A percentile compares a stretch with the other conserved stretches of the same genome.
Conservation (phyloP, 1,140 invertebrate species). For the Agrypnia vestita region DNA sequence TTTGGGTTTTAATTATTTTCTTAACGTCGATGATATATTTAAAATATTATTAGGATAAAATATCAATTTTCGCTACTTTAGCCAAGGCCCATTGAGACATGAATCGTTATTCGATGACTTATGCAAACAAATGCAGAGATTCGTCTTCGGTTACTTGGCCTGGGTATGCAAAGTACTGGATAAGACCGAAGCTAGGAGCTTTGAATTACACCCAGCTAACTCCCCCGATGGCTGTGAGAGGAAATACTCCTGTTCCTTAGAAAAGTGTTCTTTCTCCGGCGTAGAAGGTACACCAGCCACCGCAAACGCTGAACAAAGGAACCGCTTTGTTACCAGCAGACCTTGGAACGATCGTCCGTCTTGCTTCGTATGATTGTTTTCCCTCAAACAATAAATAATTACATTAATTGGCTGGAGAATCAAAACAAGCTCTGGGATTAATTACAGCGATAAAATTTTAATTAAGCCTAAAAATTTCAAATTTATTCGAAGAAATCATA, state of each 20-base stretch:
- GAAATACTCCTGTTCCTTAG: neutral
- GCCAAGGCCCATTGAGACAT: slow-evolving; percentile 1
- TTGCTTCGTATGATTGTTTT: slow-evolving; percentile 40
- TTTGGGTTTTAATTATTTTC: too few relatives aligned
- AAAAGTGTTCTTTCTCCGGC: neutral
- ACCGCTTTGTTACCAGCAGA: slow-evolving; percentile 10
- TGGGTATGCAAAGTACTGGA: neutral
- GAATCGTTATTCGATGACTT: slow-evolving; percentile 24
- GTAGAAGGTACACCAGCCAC: neutral
- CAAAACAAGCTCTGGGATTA: slow-evolving; percentile 37
- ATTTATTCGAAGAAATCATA: slow-evolving; percentile 3
- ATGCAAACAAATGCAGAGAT: slow-evolving; percentile 48
- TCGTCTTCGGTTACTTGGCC: slow-evolving; percentile 8
- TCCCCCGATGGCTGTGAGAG: neutral
- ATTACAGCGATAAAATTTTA: slow-evolving; percentile 37
- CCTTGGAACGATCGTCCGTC: neutral
- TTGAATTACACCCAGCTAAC: slow-evolving; percentile 23
- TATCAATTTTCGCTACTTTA: neutral
- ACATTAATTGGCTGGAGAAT: slow-evolving; percentile 28
- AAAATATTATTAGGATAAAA: too few relatives aligned
- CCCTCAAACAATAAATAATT: slow-evolving; percentile 41
- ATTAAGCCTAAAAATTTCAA: neutral
- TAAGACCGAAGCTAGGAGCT: slow-evolving; percentile 11
- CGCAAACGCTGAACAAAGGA: neutral
- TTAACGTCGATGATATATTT: too few relatives aligned